Conservation (phyloP, 2,797 vertebrate species). For the Novumbra hubbsi region DNA sequence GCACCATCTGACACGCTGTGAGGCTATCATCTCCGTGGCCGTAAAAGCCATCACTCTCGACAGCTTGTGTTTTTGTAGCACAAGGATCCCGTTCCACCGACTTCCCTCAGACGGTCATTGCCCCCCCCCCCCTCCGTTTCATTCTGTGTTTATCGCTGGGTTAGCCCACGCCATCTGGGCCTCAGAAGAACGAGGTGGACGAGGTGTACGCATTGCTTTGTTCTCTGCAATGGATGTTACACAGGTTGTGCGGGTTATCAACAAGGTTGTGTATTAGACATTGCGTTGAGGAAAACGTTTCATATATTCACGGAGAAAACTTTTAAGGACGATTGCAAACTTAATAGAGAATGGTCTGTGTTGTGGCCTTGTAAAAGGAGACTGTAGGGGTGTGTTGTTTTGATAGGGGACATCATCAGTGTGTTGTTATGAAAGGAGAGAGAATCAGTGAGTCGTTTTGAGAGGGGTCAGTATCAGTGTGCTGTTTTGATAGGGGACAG, state of each 20-base stretch:
- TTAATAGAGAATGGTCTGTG: no score
- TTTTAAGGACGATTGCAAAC: background rate
- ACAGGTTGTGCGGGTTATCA: background rate
- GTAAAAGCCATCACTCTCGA: conserved; percentile 58
- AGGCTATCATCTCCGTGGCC: conserved; percentile 45
- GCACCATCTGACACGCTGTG: conserved; percentile 29
- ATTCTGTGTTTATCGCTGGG: background rate
- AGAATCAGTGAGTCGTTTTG: background rate
- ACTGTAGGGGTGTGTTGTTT: background rate
- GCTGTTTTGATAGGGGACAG: background rate
- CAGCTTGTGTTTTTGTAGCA: conserved; percentile 63
- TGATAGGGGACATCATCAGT: background rate
- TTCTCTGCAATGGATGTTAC: background rate
- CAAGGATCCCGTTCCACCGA: conserved; percentile 55
- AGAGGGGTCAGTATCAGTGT: background rate
- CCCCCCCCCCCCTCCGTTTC: background rate
- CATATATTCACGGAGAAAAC: background rate
- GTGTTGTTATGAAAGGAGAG: background rate
- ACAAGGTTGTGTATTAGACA: background rate
- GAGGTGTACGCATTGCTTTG: background rate
- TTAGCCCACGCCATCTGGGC: background rate
- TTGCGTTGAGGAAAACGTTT: background rate
- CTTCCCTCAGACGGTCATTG: conserved; percentile 39
- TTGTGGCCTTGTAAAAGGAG: no score
- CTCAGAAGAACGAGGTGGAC: background rate